Percentiles rank a stretch among this genome's conserved stretches.
phyloP scores from a whole-genome alignment of 2,113 vertebrate genomes.

The Lontra canadensis region DNA sequence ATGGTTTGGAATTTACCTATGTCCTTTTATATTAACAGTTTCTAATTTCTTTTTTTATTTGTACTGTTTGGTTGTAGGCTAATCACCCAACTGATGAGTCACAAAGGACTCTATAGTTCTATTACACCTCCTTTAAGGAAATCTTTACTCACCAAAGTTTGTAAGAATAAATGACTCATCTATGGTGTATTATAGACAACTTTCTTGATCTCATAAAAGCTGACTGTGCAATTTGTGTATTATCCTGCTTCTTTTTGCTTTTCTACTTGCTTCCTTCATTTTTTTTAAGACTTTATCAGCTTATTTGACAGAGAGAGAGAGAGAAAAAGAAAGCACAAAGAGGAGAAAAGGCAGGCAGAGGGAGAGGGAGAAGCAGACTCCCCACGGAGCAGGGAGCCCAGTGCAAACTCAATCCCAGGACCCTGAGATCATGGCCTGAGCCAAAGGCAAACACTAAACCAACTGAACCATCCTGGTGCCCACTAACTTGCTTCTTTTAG shows the following conservation, averaged over 20 bases:
- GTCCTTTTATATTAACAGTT: neutral
- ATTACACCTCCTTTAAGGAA: neutral
- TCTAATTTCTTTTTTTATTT: conserved; percentile 11
- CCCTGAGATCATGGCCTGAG: neutral
- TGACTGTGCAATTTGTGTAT: neutral
- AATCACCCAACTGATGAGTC: neutral
- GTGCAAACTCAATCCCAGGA: too few species aligned
- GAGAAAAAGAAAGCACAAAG: neutral
- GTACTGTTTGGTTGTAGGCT: neutral
- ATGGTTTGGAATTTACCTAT: neutral
- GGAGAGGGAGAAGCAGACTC: neutral
- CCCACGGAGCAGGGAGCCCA: neutral
- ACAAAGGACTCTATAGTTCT: neutral
- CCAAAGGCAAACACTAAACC: too few species aligned
- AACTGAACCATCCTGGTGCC: too few species aligned
- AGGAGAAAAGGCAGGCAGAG: neutral
- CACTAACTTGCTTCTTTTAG: neutral
- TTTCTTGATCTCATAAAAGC: neutral
- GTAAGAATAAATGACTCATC: neutral
- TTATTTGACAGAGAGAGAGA: neutral
- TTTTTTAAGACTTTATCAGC: neutral
- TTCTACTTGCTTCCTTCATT: neutral
- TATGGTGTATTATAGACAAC: too few species aligned
- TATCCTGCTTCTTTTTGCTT: neutral
- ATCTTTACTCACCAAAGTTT: neutral